Evolutionary conservation across 2,888 invertebrate genomes (phyloP).

Genomic region (Periphyllus acericola): DNA sequence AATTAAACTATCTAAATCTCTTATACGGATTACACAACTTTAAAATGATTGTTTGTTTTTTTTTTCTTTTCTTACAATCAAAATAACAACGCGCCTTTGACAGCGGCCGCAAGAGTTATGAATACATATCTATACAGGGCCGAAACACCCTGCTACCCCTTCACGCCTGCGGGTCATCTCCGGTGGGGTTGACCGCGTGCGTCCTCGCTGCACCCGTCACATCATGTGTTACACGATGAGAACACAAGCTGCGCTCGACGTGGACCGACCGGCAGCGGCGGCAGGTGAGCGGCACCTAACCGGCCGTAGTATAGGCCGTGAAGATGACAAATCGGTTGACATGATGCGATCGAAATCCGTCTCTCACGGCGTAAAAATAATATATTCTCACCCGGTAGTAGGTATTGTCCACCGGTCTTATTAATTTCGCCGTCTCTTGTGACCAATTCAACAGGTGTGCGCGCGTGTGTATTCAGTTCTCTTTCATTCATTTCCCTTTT

Average conservation of each 20-base stretch:
- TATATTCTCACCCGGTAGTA: slow-evolving; percentile 50
- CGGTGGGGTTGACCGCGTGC: not conserved
- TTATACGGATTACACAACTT: too few species aligned
- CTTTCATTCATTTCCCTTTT: slow-evolving; percentile 50
- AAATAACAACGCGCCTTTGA: too few species aligned
- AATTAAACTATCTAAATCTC: too few species aligned
- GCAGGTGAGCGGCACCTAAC: slow-evolving; percentile 17
- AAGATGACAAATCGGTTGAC: slow-evolving; percentile 58
- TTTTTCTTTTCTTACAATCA: not conserved
- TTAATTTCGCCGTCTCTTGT: slow-evolving; percentile 60
- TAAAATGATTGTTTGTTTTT: not conserved
- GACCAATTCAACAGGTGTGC: slow-evolving; percentile 59
- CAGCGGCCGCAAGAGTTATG: too few species aligned
- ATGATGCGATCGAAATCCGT: slow-evolving; percentile 54
- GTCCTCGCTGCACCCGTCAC: not conserved
- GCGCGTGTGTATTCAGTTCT: slow-evolving; percentile 24
- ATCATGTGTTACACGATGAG: slow-evolving; percentile 22
- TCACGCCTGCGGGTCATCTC: not conserved
- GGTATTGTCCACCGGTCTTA: slow-evolving; percentile 54
- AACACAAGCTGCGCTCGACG: not conserved
- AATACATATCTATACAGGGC: not conserved
- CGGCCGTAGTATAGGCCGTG: slow-evolving; percentile 21
- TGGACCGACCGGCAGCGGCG: slow-evolving; percentile 26
- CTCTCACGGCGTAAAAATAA: slow-evolving; percentile 43
- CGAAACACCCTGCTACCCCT: not conserved